A percentile compares a stretch with the other conserved stretches of the same genome.
Evolutionary conservation across 2,797 vertebrate species (phyloP).

Genomic region (Acestrorhynchus altus): DNA sequence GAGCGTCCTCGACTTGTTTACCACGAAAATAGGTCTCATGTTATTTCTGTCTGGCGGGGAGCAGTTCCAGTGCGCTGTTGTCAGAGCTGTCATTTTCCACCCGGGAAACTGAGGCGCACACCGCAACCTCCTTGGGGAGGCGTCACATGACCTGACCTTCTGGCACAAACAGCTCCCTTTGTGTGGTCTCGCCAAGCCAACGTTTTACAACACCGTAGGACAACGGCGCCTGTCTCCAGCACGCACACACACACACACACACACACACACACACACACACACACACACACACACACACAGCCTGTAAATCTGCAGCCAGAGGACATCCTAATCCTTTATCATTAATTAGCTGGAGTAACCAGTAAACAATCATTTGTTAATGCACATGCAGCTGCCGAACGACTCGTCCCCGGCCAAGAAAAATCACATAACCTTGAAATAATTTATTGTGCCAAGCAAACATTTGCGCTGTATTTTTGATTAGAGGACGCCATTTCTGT

Average conservation of each 20-base stretch:
- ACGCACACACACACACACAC: slow-evolving; percentile 14
- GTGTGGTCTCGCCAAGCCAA: slow-evolving; percentile 9
- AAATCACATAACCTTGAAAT: slow-evolving; percentile 60
- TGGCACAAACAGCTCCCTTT: slow-evolving; percentile 35
- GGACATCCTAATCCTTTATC: slow-evolving; percentile 58
- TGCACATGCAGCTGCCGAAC: slow-evolving; percentile 37
- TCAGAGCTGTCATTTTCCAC: slow-evolving; percentile 52
- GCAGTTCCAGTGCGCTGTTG: slow-evolving; percentile 22
- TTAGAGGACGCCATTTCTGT: slow-evolving; percentile 61
- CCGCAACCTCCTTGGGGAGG: slow-evolving; percentile 26
- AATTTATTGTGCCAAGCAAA: slow-evolving; percentile 53
- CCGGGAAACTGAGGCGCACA: slow-evolving; percentile 21
- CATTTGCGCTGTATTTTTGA: slow-evolving; percentile 59
- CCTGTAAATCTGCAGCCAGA: slow-evolving; percentile 36
- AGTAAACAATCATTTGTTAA: slow-evolving; percentile 58
- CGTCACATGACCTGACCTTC: slow-evolving; percentile 46
- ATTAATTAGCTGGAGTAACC: slow-evolving; percentile 59
- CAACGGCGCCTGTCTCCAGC: not conserved
- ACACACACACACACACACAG: slow-evolving; percentile 15
- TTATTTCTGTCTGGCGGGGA: slow-evolving; percentile 18
- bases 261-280: not conserved
- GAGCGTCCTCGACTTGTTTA: slow-evolving; percentile 40
- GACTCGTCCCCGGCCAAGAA: slow-evolving; percentile 53
- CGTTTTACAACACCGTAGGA: slow-evolving; percentile 28
- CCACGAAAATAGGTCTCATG: slow-evolving; percentile 24